Percentiles rank a stretch among this genome's conserved stretches.
Evolutionary conservation across 1,140 invertebrate species (phyloP).

Genomic region (Ceratosolen fusciceps): DNA sequence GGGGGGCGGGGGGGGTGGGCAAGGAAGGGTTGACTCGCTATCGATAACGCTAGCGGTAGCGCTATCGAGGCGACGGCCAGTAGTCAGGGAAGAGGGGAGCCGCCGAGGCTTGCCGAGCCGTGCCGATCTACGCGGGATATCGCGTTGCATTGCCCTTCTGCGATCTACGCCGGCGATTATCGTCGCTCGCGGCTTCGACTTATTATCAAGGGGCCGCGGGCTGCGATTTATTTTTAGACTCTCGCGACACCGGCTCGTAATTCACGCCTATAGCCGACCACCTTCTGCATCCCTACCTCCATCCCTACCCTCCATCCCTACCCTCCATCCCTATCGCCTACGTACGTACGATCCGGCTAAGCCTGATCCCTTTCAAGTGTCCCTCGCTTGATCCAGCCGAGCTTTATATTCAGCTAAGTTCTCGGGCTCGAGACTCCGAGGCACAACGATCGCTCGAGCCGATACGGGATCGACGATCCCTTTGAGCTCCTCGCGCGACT

Average conservation of each 20-base stretch:
- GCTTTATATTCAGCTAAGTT: too few species aligned
- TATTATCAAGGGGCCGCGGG: background rate
- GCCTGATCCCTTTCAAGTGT: background rate
- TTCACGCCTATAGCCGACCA: too few species aligned
- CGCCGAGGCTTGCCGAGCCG: background rate
- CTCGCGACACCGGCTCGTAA: too few species aligned
- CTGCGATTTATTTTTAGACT: conserved; percentile 30
- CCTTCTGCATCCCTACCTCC: too few species aligned
- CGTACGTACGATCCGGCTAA: background rate
- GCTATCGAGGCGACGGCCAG: background rate
- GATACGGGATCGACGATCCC: too few species aligned
- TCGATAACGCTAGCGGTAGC: background rate
- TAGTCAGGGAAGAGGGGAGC: background rate
- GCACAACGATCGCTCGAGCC: too few species aligned
- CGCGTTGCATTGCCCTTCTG: background rate
- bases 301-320: too few species aligned
- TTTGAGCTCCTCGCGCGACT: too few species aligned
- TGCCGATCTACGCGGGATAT: conserved; percentile 6
- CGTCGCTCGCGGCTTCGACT: background rate
- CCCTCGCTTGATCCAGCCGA: background rate
- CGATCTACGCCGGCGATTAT: conserved; percentile 4
- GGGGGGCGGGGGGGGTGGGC: background rate
- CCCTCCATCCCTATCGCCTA: background rate
- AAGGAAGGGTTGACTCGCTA: background rate
- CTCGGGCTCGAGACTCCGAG: too few species aligned